Evolutionary conservation across 2,888 invertebrate species (phyloP), one percentile per base, ranked within the genome.

Genomic region (Idaea aversata): DNA sequence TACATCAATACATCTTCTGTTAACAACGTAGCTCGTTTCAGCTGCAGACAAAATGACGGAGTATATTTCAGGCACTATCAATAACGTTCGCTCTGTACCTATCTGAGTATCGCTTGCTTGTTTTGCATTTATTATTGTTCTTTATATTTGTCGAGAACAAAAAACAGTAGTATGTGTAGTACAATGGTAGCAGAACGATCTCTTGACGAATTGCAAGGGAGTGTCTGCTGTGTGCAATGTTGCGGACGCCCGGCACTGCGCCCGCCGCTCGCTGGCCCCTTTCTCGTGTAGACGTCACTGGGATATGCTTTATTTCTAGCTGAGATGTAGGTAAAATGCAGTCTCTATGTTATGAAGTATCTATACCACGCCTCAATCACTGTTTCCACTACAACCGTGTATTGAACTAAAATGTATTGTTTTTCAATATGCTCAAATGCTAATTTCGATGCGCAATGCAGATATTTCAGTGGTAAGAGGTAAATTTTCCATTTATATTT

Each of bases 41-140:
- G 72, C 70, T 79, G 81, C 81, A 83, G 82, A 82, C 77, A 78
- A 81, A 82, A 83, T 83, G 84, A 82, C 77, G 75, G 70, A 80
- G 78, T 77, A 79, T 79, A 77, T 80, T 82, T 78, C 80, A 80
- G 74, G 68, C 73, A 74, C 81, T 81, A 85, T 85, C 81, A 81
- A 79, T 83, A 80, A 79, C 72, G 74, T 72, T 76, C 75, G 66
- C 69, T 77, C 70, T 77, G 74, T 76, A 77, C 78, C 78, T 74
- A 77, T 79, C 78, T 74, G 75, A 65, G 77, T 74, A 77, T 75
- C 67, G 72, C 71, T 72, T 63, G 70, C 67, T 80, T 75, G 77
- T 82, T 83, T 78, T 79, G 68, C 73, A 75, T 79, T n/a, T n/a
- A n/a, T 78, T 71, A 65, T 65, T 64, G 67, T 75, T 74, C 70